Evolutionary conservation across 2,888 invertebrate species (phyloP).

Genomic region (Polyommatus icarus): DNA sequence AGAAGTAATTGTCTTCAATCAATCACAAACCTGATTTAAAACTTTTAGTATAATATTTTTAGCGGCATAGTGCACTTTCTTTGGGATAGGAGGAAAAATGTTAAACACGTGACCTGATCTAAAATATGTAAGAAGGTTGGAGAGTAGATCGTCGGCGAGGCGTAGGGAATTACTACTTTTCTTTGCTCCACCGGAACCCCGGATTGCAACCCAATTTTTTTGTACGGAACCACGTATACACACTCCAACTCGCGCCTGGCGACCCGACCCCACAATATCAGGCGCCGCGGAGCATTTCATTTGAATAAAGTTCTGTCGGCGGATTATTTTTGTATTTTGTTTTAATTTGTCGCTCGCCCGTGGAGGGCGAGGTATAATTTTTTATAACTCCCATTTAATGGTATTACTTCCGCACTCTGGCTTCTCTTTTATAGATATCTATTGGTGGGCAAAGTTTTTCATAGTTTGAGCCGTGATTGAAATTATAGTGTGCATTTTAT

Average conservation of each 20-base stretch:
- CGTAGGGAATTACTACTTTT: too few relatives aligned
- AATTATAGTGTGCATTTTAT: background rate
- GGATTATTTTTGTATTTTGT: conserved; percentile 26
- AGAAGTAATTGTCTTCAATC: too few relatives aligned
- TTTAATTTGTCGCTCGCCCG: conserved; percentile 18
- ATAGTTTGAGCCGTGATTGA: background rate
- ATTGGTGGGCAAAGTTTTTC: background rate
- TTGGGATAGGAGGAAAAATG: too few relatives aligned
- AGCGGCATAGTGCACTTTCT: too few relatives aligned
- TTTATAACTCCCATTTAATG: conserved; percentile 9
- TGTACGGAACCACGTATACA: background rate
- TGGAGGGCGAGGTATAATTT: background rate
- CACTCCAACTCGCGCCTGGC: background rate
- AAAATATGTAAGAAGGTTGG: too few relatives aligned
- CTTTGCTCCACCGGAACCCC: too few relatives aligned
- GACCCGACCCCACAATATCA: background rate
- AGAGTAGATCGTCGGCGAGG: too few relatives aligned
- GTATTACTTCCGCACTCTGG: background rate
- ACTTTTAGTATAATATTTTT: too few relatives aligned
- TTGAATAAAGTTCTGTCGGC: conserved; percentile 21
- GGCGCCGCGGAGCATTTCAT: conserved; percentile 17
- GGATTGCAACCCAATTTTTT: background rate
- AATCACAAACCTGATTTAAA: too few relatives aligned
- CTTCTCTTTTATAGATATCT: background rate
- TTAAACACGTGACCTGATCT: too few relatives aligned